Evolutionary conservation across 2,797 vertebrate genomes (phyloP).

Genomic region (Heterohyrax brucei): DNA sequence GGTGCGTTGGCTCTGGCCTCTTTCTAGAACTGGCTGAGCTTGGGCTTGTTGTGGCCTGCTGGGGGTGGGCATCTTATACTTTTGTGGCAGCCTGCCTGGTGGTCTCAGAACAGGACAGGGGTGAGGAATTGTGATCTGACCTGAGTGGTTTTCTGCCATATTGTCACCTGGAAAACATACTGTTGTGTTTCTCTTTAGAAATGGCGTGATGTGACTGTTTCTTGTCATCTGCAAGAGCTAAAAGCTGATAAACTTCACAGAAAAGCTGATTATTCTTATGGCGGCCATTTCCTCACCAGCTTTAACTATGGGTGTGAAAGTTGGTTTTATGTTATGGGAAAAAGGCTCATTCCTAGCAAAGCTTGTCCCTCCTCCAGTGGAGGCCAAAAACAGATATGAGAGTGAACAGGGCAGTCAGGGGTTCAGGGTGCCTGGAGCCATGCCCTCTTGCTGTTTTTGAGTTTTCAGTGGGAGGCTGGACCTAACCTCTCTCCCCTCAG

Average conservation of each 20-base stretch:
- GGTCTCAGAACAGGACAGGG: background rate
- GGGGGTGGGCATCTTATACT: background rate
- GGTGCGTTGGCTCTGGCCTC: slow-evolving; percentile 89
- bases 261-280: background rate
- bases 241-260: background rate
- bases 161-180: background rate
- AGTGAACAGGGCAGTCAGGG: background rate
- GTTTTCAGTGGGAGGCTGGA: background rate
- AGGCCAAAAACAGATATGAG: background rate
- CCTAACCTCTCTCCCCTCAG: background rate
- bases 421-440: background rate
- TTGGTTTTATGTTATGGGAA: background rate
- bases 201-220: background rate
- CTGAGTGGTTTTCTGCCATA: background rate
- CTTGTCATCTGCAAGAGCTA: background rate
- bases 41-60: background rate
- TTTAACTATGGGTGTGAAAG: background rate
- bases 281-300: background rate
- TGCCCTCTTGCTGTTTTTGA: background rate
- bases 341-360: background rate
- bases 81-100: background rate
- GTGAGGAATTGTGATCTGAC: background rate
- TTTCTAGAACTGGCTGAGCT: background rate
- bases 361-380: background rate
- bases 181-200: background rate